Conservation (phyloP, 2,113 vertebrate species). For the Tiliqua scincoides region DNA sequence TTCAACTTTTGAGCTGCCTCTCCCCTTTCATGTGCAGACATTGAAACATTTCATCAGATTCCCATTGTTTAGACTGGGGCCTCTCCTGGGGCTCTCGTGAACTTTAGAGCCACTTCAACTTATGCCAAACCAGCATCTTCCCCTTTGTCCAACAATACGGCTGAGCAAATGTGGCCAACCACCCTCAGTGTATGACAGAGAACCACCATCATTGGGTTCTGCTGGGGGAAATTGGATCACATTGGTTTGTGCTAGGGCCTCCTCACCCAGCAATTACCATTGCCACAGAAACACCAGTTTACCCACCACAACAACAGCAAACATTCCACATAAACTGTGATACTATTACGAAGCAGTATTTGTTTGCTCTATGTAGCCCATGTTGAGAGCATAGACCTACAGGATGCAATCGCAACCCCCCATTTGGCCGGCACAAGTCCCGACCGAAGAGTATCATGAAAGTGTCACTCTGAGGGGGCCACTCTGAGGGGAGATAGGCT, state of each 20-base stretch:
- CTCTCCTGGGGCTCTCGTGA: neutral
- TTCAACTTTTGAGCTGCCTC: slow-evolving; percentile 7
- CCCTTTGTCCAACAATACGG: neutral
- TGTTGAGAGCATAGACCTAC: neutral
- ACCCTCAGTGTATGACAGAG: neutral
- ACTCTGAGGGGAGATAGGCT: too few species aligned
- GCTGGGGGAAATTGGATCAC: too few species aligned
- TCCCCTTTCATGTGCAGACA: neutral
- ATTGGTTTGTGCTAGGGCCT: neutral
- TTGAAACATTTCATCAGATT: neutral
- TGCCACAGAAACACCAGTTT: neutral
- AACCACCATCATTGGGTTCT: neutral
- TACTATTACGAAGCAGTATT: neutral
- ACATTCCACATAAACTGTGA: neutral
- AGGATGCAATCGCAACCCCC: too few species aligned
- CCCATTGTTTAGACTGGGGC: neutral
- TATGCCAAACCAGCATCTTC: neutral
- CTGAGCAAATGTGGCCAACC: neutral
- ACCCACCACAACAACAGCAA: neutral
- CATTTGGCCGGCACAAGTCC: too few species aligned
- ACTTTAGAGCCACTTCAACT: neutral
- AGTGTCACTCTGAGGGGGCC: too few species aligned
- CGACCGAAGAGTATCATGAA: too few species aligned
- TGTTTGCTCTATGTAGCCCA: neutral
- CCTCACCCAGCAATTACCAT: neutral